These are phyloP conservation scores for Trichonephila inaurata DNA, from an alignment of 1,140 invertebrate genomes.

Conservation along the genomic window DNA sequence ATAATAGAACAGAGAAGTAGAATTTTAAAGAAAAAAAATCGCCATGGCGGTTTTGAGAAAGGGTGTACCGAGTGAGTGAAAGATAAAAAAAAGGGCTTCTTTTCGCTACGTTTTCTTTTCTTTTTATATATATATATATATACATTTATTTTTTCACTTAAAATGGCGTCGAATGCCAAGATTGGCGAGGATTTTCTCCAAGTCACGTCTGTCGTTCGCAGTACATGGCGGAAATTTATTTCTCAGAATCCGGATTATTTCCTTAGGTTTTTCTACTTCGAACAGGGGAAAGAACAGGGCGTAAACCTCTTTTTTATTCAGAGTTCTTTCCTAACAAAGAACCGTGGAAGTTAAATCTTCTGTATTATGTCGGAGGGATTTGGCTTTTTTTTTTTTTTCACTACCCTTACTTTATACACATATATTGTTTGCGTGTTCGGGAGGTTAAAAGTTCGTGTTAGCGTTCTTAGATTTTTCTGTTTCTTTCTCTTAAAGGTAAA, in stretches of 20 bases:
- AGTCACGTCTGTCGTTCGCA: conserved; percentile 70
- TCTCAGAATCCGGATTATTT: conserved; percentile 63
- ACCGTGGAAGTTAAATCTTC: conserved; percentile 52
- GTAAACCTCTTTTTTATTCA: conserved; percentile 32
- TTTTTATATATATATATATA: neutral
- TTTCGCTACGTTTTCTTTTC: conserved; percentile 28
- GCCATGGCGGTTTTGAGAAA: conserved; percentile 49
- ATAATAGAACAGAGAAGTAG: conserved; percentile 63
- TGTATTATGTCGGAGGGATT: conserved; percentile 48
- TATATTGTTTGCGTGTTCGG: conserved; percentile 36
- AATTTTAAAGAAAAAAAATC: conserved; percentile 11
- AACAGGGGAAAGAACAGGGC: neutral
- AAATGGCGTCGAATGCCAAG: conserved; percentile 69
- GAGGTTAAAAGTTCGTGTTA: conserved; percentile 48
- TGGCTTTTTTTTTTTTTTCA: neutral
- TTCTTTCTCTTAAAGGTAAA: no score
- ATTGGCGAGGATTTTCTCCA: conserved; percentile 67
- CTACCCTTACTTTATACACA: neutral
- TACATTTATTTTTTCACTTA: conserved; percentile 71
- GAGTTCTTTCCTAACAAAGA: conserved; percentile 29
- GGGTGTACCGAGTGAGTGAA: neutral
- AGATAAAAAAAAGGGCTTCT: neutral
- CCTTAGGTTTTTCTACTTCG: conserved; percentile 3
- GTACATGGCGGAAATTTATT: conserved; percentile 74
- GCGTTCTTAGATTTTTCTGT: neutral